Conservation (phyloP, 92 coral and sea anemone species). For the Actinostola sp. region DNA sequence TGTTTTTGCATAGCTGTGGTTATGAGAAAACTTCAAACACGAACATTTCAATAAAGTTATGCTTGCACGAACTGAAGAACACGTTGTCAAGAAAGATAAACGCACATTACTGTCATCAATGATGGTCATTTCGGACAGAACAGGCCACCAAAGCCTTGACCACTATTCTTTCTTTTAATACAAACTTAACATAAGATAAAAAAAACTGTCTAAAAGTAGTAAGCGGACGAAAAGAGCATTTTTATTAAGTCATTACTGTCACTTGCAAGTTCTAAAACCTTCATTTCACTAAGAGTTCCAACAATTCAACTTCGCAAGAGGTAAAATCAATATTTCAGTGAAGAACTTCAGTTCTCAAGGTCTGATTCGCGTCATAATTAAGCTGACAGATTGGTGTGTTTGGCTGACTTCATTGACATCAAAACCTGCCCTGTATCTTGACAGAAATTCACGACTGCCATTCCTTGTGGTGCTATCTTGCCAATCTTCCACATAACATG, state of each 20-base stretch:
- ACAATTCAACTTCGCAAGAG: slow-evolving; percentile 3
- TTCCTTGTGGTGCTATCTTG: slow-evolving; percentile 9
- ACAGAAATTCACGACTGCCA: slow-evolving; percentile 8
- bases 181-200: neutral
- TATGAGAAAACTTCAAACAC: neutral
- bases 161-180: slow-evolving; percentile 4
- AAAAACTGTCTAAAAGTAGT: neutral
- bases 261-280: neutral
- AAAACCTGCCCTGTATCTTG: slow-evolving; percentile 2
- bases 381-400: slow-evolving; percentile 1
- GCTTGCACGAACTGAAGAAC: neutral
- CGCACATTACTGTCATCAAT: neutral
- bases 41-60: neutral
- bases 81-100: slow-evolving; percentile 2
- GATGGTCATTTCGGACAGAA: slow-evolving; percentile 2
- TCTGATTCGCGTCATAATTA: neutral
- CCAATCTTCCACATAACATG: slow-evolving; percentile 5
- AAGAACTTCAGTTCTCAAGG: neutral
- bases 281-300: neutral
- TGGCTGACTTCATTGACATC: slow-evolving; percentile 1
- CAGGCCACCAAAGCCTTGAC: neutral
- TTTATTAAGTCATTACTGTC: slow-evolving; percentile 14
- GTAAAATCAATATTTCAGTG: slow-evolving; percentile 3
- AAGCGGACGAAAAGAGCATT: neutral
- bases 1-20: slow-evolving; percentile 9